Base-by-base conservation (phyloP, 2,797 vertebrate species). In the Coreius guichenoti region DNA sequence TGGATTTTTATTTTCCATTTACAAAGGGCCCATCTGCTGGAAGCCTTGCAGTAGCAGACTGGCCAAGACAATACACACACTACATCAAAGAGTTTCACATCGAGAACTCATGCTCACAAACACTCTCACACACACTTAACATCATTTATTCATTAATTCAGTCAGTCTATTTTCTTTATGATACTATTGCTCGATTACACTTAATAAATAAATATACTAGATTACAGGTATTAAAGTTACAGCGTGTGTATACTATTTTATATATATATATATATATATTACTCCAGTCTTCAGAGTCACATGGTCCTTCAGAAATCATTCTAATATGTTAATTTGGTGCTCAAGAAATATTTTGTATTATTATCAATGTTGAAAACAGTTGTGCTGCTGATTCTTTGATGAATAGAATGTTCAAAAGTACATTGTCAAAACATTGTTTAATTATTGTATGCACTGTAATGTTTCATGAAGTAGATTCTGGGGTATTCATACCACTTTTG, bases 11-110 rank as follows among this genome's bases (percentile, higher is more conserved):
- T 95, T 96, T 93, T 92, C 86, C 90, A 79, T 88, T 91, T 92
- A 95, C 93, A 95, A 96, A 95, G 91, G 93, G 87, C 88, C 94
- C 95, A 96, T 95, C 95, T 96, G 95, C 93, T 93, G 91, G 83
- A 90, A 92, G 91, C 91, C 89, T 92, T 91, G 90, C 92, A 91
- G 87, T 89, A 93, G 90, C 88, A 84, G 79, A 89, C 92, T 92
- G 93, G 91, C 91, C 90, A 89, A 91, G 91, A 94, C 93, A 93
- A 91, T 92, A 90, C 87, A 72, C 54, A 85, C 87, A 89, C 80
- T 73, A 87, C 89, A 94, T 95, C 92, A 95, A 91, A 92, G 92
- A 89, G 80, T 84, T 82, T 77, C 45, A 78, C 80, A 51, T 68
- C 69, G 74, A 79, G 81, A 86, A 87, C 67, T 74, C 56, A 19